Evolutionary conservation across 53 echinoderm and acorn worm genomes (phyloP), one percentile per base, ranked within the genome.

Genomic region (Holothuria scabra): DNA sequence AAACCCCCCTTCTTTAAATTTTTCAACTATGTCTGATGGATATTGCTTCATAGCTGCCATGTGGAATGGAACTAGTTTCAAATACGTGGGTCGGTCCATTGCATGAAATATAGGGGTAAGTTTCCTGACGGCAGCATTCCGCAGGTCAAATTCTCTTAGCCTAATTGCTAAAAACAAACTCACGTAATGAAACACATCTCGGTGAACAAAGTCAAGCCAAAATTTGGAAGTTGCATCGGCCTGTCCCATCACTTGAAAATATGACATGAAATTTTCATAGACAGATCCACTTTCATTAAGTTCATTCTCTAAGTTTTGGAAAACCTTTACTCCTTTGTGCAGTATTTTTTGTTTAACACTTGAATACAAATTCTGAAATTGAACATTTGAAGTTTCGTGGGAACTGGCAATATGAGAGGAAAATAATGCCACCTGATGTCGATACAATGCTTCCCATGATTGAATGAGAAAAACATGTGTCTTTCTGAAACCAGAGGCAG

Each of bases 1-100:
- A 16, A 69, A n/a, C n/a, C n/a, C 81, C 16, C 89, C 92, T 74
- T 88, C 87, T 48, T 83, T 34, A 60, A 88, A 71, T 28, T 88
- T 52, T 52, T 74, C 23, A 48, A 75, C 12, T 14, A 88, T 74
- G 41, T 83, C 71, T 12, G 11, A 10, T 18, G 88, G 88, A 8
- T 67, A 83, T 21, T 46, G 67, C 34, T 83, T 61, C 20, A 87
- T 18, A n/a, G 61, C 71, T 46, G 55, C 26, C 46, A 83, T 60
- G 56, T 88, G 88, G 28, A 52, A 52, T 4, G 88, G 88, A 1
- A 88, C 83, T 12, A 75, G 46, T 60, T 52, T 52, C 12, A 62
- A 28, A 63, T 85, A 85, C 18, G 24, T 81, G 12, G 61, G 81
- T 14, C 81, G 62, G 33, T 81, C 81, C 37, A 61, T 19, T 8